Evolutionary conservation across 2,113 vertebrate genomes (phyloP).

Genomic region (Dendrocopos noguchii): DNA sequence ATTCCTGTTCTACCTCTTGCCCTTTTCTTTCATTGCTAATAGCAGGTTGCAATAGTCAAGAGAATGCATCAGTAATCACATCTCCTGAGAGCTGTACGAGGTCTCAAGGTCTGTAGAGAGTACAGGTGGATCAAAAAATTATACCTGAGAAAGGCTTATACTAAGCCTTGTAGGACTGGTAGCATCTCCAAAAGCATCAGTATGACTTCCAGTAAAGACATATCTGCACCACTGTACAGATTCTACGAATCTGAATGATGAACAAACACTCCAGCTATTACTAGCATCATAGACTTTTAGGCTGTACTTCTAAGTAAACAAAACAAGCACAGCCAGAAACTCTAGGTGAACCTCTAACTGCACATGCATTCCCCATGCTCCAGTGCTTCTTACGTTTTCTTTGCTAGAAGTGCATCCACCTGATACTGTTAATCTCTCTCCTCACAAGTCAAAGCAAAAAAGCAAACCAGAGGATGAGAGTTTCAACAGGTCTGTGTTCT

Average conservation of each 20-base stretch:
- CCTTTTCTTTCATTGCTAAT: background rate
- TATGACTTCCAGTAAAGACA: background rate
- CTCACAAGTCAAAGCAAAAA: background rate
- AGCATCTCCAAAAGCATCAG: background rate
- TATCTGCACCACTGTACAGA: background rate
- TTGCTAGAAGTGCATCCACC: background rate
- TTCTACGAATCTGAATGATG: background rate
- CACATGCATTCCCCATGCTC: background rate
- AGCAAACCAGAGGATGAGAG: background rate
- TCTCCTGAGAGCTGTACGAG: background rate
- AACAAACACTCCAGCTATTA: background rate
- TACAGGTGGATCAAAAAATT: background rate
- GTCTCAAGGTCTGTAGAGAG: background rate
- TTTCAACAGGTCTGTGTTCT: background rate
- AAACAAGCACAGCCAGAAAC: background rate
- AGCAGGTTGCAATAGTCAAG: background rate
- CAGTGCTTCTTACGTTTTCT: background rate
- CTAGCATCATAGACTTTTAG: background rate
- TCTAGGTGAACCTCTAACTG: background rate
- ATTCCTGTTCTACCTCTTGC: background rate
- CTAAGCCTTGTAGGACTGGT: background rate
- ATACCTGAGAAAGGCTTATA: background rate
- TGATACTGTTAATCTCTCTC: background rate
- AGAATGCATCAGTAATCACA: background rate
- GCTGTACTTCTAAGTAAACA: background rate